Percentiles rank a stretch among this genome's conserved stretches.
These are phyloP conservation scores for Megalops cyprinoides DNA, from an alignment of 2,797 vertebrate species.

Conservation along the genomic window DNA sequence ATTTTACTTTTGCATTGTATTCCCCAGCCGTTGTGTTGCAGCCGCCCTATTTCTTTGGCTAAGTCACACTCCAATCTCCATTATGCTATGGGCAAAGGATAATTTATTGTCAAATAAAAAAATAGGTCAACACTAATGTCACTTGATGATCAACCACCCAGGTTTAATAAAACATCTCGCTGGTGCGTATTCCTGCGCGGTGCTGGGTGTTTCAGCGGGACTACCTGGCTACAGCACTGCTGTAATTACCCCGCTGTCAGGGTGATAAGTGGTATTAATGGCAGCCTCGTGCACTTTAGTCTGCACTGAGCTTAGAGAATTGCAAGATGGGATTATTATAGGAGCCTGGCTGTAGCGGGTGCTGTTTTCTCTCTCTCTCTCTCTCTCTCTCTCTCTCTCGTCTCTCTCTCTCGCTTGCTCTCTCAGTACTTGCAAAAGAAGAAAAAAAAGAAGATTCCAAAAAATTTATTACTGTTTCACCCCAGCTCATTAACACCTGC, in stretches of 20 bases:
- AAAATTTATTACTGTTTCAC: conserved; percentile 65
- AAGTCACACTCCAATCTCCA: conserved; percentile 78
- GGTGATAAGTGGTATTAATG: conserved; percentile 94
- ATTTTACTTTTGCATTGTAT: conserved; percentile 59
- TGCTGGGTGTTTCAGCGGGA: conserved; percentile 76
- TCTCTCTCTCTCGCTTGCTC: neutral
- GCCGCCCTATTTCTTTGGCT: conserved; percentile 62
- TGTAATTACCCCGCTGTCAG: conserved; percentile 92
- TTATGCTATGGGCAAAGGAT: conserved; percentile 79
- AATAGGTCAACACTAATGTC: conserved; percentile 85
- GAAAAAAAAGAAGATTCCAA: conserved; percentile 54
- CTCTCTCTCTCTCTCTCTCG: conserved; percentile 35
- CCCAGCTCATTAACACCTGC: conserved; percentile 73
- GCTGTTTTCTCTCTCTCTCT: conserved; percentile 50
- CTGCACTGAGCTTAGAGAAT: conserved; percentile 79
- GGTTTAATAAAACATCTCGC: conserved; percentile 84
- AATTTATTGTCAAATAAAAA: conserved; percentile 90
- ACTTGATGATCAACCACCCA: conserved; percentile 79
- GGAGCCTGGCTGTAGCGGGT: conserved; percentile 77
- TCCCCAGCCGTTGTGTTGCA: conserved; percentile 55
- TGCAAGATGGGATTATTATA: conserved; percentile 84
- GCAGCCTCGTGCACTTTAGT: conserved; percentile 84
- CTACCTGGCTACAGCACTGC: conserved; percentile 78
- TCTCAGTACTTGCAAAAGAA: neutral
- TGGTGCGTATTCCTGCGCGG: conserved; percentile 67